phyloP scores from a whole-genome alignment of 2,888 invertebrate species.

The Liopterus haemorrhoidalis region DNA sequence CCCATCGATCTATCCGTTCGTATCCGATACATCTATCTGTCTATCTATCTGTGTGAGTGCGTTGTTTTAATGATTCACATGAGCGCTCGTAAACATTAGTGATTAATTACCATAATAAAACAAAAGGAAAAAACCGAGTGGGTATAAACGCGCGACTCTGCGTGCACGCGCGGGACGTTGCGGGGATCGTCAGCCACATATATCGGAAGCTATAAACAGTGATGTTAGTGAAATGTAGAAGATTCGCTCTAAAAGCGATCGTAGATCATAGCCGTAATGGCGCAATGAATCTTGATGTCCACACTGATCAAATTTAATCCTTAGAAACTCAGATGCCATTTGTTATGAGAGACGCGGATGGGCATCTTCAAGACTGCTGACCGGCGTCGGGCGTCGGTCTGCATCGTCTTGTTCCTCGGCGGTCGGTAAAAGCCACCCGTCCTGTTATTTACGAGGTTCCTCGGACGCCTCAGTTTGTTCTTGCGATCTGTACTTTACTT shows the following conservation, averaged over 20 bases:
- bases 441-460: slow-evolving; percentile 10
- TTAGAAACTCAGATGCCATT: slow-evolving; percentile 43
- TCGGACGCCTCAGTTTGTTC: too few relatives aligned
- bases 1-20: background rate
- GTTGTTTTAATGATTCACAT: too few relatives aligned
- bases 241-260: slow-evolving; percentile 46
- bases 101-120: too few relatives aligned
- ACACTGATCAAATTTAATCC: slow-evolving; percentile 50
- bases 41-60: too few relatives aligned
- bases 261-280: slow-evolving; percentile 49
- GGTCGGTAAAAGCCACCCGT: background rate
- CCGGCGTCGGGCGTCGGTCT: background rate
- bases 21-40: slow-evolving; percentile 18
- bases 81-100: too few relatives aligned
- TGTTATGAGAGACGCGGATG: slow-evolving; percentile 29
- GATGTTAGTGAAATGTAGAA: too few relatives aligned
- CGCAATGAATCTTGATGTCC: slow-evolving; percentile 50
- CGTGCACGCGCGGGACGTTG: too few relatives aligned
- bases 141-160: too few relatives aligned
- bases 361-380: too few relatives aligned
- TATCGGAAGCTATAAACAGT: too few relatives aligned
- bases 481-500: slow-evolving; percentile 7
- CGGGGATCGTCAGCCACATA: too few relatives aligned
- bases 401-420: background rate
- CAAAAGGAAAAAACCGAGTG: too few relatives aligned